Conservation (phyloP, 2,113 vertebrate species). For the Gymnorhina tibicen region DNA sequence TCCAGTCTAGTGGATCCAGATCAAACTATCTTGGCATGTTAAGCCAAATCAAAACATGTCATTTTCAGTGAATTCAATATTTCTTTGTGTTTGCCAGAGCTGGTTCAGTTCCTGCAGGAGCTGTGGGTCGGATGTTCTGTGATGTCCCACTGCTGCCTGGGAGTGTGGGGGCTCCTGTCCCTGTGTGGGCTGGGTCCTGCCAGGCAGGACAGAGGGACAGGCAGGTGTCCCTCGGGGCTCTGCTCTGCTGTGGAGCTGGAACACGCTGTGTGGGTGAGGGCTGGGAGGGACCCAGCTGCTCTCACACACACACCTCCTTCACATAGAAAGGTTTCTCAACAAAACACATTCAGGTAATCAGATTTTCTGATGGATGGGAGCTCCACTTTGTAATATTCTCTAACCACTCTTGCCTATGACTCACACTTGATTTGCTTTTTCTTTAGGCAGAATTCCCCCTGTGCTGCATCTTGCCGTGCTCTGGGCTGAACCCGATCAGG, state of each 20-base stretch:
- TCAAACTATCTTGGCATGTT: background rate
- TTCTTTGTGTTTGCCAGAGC: background rate
- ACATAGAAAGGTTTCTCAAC: background rate
- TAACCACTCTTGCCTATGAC: background rate
- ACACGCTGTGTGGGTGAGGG: rapidly evolving
- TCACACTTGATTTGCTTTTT: background rate
- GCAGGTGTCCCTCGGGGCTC: rapidly evolving
- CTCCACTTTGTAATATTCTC: background rate
- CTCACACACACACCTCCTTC: too few species aligned
- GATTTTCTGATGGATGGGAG: conserved; percentile 6
- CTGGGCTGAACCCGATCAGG: background rate
- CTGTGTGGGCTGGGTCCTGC: background rate
- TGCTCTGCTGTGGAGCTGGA: background rate
- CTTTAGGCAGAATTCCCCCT: background rate
- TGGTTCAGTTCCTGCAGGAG: background rate
- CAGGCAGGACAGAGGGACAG: background rate
- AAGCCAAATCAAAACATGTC: background rate
- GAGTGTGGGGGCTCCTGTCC: background rate
- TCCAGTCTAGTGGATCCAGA: background rate
- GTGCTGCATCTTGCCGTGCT: background rate
- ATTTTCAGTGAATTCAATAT: background rate
- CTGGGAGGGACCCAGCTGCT: background rate
- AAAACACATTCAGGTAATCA: background rate
- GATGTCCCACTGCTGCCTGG: background rate
- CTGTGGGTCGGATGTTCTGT: background rate